Evolutionary conservation across 2,113 vertebrate genomes (phyloP).

Genomic region (Anthoscopus minutus): DNA sequence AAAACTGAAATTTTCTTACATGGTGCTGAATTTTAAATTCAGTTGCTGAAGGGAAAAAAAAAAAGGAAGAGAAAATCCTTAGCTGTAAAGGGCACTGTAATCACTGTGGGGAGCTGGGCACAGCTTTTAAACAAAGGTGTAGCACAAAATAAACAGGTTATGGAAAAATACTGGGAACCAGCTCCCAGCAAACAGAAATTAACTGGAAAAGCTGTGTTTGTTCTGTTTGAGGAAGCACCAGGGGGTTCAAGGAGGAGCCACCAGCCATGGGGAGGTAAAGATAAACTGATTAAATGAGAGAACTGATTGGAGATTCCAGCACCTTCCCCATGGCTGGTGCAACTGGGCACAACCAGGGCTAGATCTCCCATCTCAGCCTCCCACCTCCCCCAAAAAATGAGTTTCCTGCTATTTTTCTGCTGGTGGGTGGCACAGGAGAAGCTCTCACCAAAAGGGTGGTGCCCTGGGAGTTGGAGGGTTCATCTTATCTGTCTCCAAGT

Average conservation of each 20-base stretch:
- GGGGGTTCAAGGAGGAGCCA: not conserved
- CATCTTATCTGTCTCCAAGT: not conserved
- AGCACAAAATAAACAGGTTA: not conserved
- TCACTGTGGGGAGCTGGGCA: not conserved
- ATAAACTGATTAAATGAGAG: not conserved
- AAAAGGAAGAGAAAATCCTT: rapidly evolving
- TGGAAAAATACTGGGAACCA: not conserved
- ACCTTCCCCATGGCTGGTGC: rapidly evolving
- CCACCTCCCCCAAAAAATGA: rapidly evolving
- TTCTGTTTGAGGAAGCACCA: rapidly evolving
- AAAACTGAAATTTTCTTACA: not conserved
- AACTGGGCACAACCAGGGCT: not conserved
- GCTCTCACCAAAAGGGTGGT: not conserved
- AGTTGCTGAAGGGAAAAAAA: not conserved
- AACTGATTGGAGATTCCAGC: not conserved
- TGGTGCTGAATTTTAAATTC: not conserved
- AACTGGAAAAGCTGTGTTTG: rapidly evolving
- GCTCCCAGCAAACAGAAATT: not conserved
- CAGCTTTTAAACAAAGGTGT: not conserved
- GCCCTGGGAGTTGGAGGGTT: not conserved
- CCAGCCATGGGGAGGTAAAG: not conserved
- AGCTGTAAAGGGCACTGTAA: not conserved
- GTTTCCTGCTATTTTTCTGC: not conserved
- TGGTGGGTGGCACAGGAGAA: not conserved
- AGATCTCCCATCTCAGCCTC: not conserved